Conservation (phyloP, 2,797 vertebrate species). For the Orestias chungarensis region DNA sequence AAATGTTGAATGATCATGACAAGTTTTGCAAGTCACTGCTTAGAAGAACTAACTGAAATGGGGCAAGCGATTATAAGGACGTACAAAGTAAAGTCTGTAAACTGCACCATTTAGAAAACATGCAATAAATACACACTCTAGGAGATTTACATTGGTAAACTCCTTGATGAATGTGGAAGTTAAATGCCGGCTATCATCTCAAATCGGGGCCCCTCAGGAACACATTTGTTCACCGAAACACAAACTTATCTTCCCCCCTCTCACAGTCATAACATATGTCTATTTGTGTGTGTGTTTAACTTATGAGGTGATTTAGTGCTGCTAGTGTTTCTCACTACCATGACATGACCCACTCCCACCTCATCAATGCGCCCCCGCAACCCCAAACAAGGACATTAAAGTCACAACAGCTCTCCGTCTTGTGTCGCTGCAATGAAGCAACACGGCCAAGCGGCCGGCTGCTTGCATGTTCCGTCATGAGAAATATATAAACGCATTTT, state of each 20-base stretch:
- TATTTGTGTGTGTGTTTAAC: constrained; percentile 57
- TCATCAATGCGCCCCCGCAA: constrained; percentile 51
- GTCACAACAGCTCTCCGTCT: constrained; percentile 63
- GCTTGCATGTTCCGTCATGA: constrained; percentile 36
- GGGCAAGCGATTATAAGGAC: constrained; percentile 31
- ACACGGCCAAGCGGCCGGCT: constrained; percentile 7
- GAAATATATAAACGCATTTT: constrained; percentile 53
- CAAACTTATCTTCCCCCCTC: constrained; percentile 53
- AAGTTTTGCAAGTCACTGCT: not conserved
- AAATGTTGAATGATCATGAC: constrained; percentile 8
- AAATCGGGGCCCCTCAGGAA: constrained; percentile 9
- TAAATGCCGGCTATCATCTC: constrained; percentile 1
- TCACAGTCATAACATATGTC: constrained; percentile 35
- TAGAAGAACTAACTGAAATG: constrained; percentile 34
- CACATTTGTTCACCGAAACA: constrained; percentile 25
- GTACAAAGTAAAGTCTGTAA: constrained; percentile 38
- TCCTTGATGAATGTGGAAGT: constrained; percentile 8
- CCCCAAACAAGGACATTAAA: constrained; percentile 64
- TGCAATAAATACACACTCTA: constrained; percentile 21
- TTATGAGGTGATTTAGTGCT: constrained; percentile 73
- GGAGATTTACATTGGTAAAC: constrained; percentile 8
- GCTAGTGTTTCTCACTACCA: constrained; percentile 65
- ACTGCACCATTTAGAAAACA: constrained; percentile 20
- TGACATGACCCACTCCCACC: constrained; percentile 65
- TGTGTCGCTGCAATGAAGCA: constrained; percentile 24